These are phyloP conservation scores for Aplocera efformata DNA, from an alignment of 2,888 invertebrate genomes.

Conservation along the genomic window DNA sequence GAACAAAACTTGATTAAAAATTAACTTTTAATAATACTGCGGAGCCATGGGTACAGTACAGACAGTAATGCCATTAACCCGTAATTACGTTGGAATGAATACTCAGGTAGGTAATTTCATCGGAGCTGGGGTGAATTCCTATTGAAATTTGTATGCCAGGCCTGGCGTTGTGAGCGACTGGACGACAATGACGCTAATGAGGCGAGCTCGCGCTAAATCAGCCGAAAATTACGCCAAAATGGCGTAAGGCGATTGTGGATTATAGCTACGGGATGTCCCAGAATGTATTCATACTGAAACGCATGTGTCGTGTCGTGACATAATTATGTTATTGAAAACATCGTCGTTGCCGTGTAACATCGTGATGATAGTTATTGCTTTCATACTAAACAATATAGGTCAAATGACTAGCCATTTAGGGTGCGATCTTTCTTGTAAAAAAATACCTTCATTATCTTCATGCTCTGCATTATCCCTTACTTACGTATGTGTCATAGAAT, in stretches of 20 bases:
- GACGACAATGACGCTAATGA: conserved; percentile 35
- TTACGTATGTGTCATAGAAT: no score
- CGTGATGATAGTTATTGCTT: no score
- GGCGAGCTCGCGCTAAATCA: conserved; percentile 32
- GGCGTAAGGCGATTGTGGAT: conserved; percentile 32
- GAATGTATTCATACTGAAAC: neutral
- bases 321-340: no score
- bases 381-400: no score
- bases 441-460: no score
- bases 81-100: conserved; percentile 18
- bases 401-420: no score
- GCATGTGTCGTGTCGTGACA: no score
- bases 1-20: no score
- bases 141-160: conserved; percentile 24
- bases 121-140: conserved; percentile 15
- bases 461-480: no score
- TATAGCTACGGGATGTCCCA: conserved; percentile 3
- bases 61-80: conserved; percentile 8
- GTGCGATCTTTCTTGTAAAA: no score
- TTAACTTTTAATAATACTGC: no score
- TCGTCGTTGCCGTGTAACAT: no score
- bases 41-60: conserved; percentile 1
- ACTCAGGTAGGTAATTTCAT: conserved; percentile 15
- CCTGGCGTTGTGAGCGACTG: conserved; percentile 19
- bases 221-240: conserved; percentile 33